Conservation (phyloP, 1,140 invertebrate species). For the Bombus pascuorum region DNA sequence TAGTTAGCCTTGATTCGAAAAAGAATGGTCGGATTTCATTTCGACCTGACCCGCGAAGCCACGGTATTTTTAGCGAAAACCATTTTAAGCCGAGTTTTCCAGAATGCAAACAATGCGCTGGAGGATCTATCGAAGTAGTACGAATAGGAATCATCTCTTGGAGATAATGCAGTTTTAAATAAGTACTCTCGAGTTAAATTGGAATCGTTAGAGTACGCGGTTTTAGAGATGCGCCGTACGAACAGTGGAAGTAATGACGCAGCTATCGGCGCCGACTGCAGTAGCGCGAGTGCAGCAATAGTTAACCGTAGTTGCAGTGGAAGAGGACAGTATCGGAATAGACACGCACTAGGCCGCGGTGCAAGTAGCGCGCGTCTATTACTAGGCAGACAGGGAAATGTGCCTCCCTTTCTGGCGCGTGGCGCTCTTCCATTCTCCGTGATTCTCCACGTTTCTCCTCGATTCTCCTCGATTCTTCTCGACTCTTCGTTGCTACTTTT, state of each 20-base stretch:
- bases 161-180: slow-evolving; percentile 3
- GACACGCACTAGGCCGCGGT: slow-evolving; percentile 46
- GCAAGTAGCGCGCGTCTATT: slow-evolving; percentile 74
- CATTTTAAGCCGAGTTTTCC: not conserved
- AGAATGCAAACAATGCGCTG: not conserved
- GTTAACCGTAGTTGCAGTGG: slow-evolving; percentile 50
- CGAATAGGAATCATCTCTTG: not conserved
- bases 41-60: not conserved
- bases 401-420: slow-evolving; percentile 18
- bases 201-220: not conserved
- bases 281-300: slow-evolving; percentile 48
- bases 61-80: not conserved
- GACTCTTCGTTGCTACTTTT: not conserved
- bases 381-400: slow-evolving; percentile 70
- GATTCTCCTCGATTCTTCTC: not conserved
- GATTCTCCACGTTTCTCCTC: too few species aligned
- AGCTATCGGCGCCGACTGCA: slow-evolving; percentile 13
- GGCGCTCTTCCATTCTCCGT: not conserved
- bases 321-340: slow-evolving; percentile 56
- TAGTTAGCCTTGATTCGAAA: not conserved
- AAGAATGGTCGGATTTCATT: not conserved
- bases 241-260: not conserved
- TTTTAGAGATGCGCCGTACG: not conserved
- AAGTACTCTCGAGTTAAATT: slow-evolving; percentile 6
- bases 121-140: too few species aligned